Conservation (phyloP, 2,797 vertebrate genomes). For the Loriculus beryllinus region DNA sequence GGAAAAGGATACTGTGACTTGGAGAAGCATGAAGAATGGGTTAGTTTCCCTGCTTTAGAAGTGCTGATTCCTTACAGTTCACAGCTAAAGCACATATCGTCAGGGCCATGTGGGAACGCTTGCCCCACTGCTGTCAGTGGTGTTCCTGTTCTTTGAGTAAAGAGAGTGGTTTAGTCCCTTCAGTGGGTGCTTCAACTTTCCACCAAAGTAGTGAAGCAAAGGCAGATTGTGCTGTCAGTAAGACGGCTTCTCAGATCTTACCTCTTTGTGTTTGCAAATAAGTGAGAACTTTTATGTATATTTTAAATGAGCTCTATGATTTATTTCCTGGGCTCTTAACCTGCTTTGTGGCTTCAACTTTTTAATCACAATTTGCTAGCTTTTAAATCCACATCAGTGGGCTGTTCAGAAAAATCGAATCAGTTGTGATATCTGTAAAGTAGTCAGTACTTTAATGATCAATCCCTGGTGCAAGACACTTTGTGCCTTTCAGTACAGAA, state of each 20-base stretch:
- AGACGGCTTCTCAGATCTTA: not conserved
- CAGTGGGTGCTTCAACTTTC: not conserved
- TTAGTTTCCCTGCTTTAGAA: not conserved
- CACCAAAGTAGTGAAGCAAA: not conserved
- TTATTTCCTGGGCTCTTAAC: not conserved
- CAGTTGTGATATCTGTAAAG: not conserved
- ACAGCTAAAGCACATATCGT: rapidly evolving
- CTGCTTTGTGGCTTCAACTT: not conserved
- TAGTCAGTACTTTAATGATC: not conserved
- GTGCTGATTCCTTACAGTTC: not conserved
- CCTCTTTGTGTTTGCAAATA: not conserved
- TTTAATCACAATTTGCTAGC: not conserved
- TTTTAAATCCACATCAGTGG: not conserved
- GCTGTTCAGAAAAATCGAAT: not conserved
- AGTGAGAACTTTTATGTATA: not conserved
- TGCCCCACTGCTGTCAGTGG: not conserved
- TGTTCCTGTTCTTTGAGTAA: not conserved
- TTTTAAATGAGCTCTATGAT: not conserved
- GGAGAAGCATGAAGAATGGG: not conserved
- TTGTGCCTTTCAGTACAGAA: not conserved
- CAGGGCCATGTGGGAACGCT: not conserved
- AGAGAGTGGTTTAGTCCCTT: not conserved
- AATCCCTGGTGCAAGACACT: not conserved
- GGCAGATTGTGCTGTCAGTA: not conserved
- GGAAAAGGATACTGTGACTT: not conserved